Conservation (phyloP, 1,140 invertebrate species). For the Drosophila littoralis region DNA sequence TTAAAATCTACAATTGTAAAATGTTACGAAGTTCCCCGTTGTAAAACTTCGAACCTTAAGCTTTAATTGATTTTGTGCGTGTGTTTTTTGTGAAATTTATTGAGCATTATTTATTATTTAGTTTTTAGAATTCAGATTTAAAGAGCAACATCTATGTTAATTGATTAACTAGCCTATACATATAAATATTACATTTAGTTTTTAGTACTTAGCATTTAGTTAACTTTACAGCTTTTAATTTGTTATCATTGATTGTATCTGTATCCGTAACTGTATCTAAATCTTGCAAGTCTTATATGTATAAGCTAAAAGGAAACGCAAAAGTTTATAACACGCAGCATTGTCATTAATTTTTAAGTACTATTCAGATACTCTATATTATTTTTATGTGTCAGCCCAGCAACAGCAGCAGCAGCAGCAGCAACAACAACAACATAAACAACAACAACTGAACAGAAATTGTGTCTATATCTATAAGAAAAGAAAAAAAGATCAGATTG, state of each 20-base stretch:
- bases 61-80: slow-evolving; percentile 62
- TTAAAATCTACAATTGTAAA: slow-evolving; percentile 28
- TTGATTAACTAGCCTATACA: slow-evolving; percentile 19
- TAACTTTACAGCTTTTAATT: slow-evolving; percentile 41
- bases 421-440: slow-evolving; percentile 23
- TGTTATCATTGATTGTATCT: slow-evolving; percentile 48
- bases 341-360: slow-evolving; percentile 79
- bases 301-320: slow-evolving; percentile 55
- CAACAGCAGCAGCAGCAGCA: slow-evolving; percentile 7
- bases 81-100: slow-evolving; percentile 52
- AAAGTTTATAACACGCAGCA: slow-evolving; percentile 67
- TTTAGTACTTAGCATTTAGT: slow-evolving; percentile 46
- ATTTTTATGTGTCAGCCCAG: slow-evolving; percentile 48
- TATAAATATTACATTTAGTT: slow-evolving; percentile 25
- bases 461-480: slow-evolving; percentile 14
- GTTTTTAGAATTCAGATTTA: slow-evolving; percentile 56
- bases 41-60: slow-evolving; percentile 46
- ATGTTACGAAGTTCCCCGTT: background rate
- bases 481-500: slow-evolving; percentile 17
- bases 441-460: slow-evolving; percentile 27
- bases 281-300: slow-evolving; percentile 62
- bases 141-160: slow-evolving; percentile 26
- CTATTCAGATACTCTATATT: slow-evolving; percentile 45
- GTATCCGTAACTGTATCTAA: slow-evolving; percentile 56
- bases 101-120: slow-evolving; percentile 77